phyloP scores from a whole-genome alignment of 2,113 vertebrate genomes.

The Hypocryptadius cinnamomeus region DNA sequence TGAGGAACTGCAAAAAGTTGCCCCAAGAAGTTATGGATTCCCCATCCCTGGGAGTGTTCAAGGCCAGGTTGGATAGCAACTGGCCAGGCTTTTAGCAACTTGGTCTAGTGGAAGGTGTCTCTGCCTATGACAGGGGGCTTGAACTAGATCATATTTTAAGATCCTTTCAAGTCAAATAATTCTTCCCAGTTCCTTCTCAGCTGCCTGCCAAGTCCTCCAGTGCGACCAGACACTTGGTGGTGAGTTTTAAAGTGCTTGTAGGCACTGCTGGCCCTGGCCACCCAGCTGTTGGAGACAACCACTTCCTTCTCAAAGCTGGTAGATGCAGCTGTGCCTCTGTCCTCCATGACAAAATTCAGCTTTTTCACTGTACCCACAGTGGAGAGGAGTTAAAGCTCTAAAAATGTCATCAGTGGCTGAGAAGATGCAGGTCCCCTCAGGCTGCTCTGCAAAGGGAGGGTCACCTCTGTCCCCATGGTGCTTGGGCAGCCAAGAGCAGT shows the following conservation, averaged over 20 bases:
- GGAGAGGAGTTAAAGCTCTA: neutral
- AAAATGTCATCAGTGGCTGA: neutral
- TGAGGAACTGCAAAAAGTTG: neutral
- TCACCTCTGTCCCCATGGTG: fast-evolving
- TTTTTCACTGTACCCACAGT: neutral
- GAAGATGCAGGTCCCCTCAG: neutral
- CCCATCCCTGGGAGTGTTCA: neutral
- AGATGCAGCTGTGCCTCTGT: neutral
- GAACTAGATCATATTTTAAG: neutral
- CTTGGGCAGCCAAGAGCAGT: neutral
- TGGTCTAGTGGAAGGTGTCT: neutral
- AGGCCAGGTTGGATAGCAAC: neutral
- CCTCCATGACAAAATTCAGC: neutral
- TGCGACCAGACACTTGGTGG: fast-evolving
- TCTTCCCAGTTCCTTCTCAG: neutral
- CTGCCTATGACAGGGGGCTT: neutral
- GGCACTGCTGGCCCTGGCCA: neutral
- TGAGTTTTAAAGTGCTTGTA: neutral
- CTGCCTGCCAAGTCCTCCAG: neutral
- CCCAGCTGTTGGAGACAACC: neutral
- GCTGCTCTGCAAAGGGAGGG: fast-evolving
- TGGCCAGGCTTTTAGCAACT: neutral
- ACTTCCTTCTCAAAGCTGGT: neutral
- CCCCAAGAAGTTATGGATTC: neutral
- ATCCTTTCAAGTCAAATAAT: neutral